Evolutionary conservation across 2,113 vertebrate species (phyloP).

Genomic region (Pipra filicauda): DNA sequence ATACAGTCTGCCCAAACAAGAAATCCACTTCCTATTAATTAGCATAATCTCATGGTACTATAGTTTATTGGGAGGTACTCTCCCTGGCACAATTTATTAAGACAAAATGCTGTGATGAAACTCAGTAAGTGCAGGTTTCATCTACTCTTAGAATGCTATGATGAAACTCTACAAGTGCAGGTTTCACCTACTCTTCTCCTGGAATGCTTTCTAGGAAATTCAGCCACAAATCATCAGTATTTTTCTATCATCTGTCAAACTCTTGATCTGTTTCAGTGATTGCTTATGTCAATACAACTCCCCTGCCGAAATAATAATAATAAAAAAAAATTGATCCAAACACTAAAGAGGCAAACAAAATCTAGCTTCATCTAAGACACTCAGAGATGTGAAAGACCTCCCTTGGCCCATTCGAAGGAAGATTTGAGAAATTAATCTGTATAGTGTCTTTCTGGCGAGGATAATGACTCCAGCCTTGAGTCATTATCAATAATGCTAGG

Average conservation of each 20-base stretch:
- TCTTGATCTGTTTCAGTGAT: not conserved
- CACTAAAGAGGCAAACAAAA: not conserved
- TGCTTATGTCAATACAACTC: not conserved
- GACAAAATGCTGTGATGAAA: constrained; percentile 1
- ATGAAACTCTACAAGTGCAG: not conserved
- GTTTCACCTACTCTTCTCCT: not conserved
- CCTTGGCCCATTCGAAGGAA: not conserved
- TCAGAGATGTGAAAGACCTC: not conserved
- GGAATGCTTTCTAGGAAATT: not conserved
- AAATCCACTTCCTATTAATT: constrained; percentile 42
- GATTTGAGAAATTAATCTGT: not conserved
- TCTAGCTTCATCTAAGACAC: not conserved
- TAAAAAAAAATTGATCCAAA: not conserved
- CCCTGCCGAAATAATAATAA: not conserved
- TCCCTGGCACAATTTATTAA: not conserved
- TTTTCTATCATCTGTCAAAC: not conserved
- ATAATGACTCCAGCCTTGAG: not conserved
- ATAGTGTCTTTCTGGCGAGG: not conserved
- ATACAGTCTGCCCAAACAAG: constrained; percentile 21
- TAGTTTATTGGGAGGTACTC: not conserved
- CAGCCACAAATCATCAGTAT: not conserved
- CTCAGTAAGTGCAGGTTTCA: not conserved
- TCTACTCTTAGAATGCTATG: not conserved
- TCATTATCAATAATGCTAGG: not conserved
- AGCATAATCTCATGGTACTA: not conserved